These are phyloP conservation scores for Phyllostomus hastatus DNA, from an alignment of 2,113 vertebrate species.

Conservation along the genomic window DNA sequence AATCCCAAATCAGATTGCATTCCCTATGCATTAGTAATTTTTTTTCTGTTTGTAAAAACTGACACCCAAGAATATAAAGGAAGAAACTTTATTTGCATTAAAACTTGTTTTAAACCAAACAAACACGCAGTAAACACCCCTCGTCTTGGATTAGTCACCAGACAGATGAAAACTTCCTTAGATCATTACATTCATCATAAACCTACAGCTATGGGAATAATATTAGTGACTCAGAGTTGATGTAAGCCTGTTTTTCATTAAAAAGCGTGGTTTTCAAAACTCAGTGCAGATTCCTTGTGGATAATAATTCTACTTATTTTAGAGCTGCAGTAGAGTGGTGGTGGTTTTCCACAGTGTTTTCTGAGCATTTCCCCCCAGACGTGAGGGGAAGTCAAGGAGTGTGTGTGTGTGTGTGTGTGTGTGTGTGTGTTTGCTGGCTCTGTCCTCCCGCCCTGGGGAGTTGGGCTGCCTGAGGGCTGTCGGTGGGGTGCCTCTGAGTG, in stretches of 20 bases:
- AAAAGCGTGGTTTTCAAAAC: neutral
- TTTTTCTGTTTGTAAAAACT: constrained; percentile 29
- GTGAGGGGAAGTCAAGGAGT: neutral
- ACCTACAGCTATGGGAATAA: neutral
- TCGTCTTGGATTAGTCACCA: neutral
- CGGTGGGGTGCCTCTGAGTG: neutral
- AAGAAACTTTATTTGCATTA: neutral
- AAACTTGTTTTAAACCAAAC: constrained; percentile 18
- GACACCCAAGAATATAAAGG: neutral
- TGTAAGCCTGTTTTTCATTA: neutral
- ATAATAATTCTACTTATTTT: neutral
- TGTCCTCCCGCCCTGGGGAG: neutral
- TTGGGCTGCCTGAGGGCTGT: no score
- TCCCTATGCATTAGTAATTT: neutral
- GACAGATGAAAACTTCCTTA: neutral
- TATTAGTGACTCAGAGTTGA: neutral
- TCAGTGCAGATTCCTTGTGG: neutral
- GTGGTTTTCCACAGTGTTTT: neutral
- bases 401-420: neutral
- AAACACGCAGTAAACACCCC: neutral
- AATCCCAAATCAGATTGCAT: constrained; percentile 4
- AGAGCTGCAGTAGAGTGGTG: neutral
- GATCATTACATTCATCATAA: neutral
- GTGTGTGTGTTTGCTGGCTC: neutral
- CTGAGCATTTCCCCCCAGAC: neutral